phyloP scores from a whole-genome alignment of 2,888 invertebrate species.

The Acronicta alni region DNA sequence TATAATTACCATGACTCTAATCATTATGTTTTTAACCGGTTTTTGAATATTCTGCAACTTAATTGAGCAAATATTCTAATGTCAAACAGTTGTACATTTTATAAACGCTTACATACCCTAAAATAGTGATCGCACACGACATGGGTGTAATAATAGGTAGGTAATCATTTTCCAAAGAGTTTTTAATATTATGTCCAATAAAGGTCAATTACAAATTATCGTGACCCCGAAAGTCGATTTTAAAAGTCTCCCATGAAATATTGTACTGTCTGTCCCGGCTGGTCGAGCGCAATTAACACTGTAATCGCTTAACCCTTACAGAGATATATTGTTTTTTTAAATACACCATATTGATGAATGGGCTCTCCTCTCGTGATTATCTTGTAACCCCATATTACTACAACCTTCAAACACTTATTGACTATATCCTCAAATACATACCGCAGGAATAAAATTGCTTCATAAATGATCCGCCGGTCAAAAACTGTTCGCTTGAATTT shows the following conservation, averaged over 20 bases:
- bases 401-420: slow-evolving; percentile 51
- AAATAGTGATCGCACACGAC: too few relatives aligned
- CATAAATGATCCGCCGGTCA: slow-evolving; percentile 39
- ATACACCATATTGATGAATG: slow-evolving; percentile 72
- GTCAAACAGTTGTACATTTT: too few relatives aligned
- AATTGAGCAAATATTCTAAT: too few relatives aligned
- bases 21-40: too few relatives aligned
- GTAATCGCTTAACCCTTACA: slow-evolving; percentile 45
- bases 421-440: slow-evolving; percentile 46
- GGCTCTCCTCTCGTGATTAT: slow-evolving; percentile 50
- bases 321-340: slow-evolving; percentile 75
- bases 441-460: slow-evolving; percentile 48
- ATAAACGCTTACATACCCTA: too few relatives aligned
- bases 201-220: slow-evolving; percentile 63
- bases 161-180: slow-evolving; percentile 23
- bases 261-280: slow-evolving; percentile 48
- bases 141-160: too few relatives aligned
- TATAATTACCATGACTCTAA: too few relatives aligned
- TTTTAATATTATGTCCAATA: slow-evolving; percentile 27
- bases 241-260: slow-evolving; percentile 61
- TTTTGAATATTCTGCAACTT: too few relatives aligned
- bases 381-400: slow-evolving; percentile 47
- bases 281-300: slow-evolving; percentile 61
- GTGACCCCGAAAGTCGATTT: slow-evolving; percentile 51
- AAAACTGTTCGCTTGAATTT: slow-evolving; percentile 34